phyloP scores from a whole-genome alignment of 2,888 invertebrate genomes.

The Chymomyza caudatula region DNA sequence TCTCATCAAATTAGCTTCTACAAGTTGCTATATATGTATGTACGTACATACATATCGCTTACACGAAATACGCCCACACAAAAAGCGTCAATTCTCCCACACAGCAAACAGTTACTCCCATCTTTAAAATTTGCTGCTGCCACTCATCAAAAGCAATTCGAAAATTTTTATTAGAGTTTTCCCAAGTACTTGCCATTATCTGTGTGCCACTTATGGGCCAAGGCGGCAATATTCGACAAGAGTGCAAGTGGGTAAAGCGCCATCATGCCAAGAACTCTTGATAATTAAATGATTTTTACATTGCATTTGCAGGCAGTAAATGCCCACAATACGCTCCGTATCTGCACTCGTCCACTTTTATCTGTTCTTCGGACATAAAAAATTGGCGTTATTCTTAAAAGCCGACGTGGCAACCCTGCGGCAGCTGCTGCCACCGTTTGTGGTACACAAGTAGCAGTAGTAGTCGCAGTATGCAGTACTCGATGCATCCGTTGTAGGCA shows the following conservation, averaged over 20 bases:
- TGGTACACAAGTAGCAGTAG: not conserved
- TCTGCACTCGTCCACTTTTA: not conserved
- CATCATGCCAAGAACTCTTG: constrained; percentile 21
- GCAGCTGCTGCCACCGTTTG: not conserved
- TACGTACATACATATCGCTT: not conserved
- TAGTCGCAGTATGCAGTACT: constrained; percentile 42
- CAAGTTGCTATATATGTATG: not conserved
- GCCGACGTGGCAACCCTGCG: constrained; percentile 5
- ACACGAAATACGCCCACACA: not conserved
- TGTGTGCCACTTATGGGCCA: not conserved
- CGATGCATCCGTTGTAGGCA: constrained; percentile 53
- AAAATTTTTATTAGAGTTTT: not conserved
- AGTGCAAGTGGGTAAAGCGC: not conserved
- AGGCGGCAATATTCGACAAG: not conserved
- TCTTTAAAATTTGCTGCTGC: not conserved
- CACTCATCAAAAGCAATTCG: not conserved
- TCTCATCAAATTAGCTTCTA: not conserved
- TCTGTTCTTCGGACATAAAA: constrained; percentile 26
- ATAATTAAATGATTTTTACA: constrained; percentile 56
- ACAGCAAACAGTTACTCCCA: not conserved
- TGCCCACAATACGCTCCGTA: too few species aligned
- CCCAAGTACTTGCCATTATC: constrained; percentile 2
- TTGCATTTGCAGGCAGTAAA: too few species aligned
- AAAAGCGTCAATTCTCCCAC: not conserved
- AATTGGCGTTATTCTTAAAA: constrained; percentile 49